These are phyloP conservation scores for Pristionchus pacificus DNA, from an alignment of 1,140 invertebrate genomes.

Conservation along the genomic window DNA sequence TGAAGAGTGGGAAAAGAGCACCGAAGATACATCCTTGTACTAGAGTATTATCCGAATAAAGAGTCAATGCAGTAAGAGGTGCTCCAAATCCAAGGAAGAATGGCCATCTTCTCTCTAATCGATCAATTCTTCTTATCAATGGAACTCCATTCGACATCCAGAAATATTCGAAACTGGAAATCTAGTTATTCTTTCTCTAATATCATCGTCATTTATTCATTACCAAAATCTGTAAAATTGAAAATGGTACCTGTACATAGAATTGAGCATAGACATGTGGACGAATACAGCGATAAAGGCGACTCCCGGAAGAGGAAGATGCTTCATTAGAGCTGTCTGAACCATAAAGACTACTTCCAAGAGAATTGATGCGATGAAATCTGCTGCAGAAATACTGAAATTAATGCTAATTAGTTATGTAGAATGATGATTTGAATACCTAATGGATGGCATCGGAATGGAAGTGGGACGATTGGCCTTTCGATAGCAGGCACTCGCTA, in stretches of 20 bases:
- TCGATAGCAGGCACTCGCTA: conserved; percentile 33
- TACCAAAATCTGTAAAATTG: background rate
- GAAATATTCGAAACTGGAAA: conserved; percentile 47
- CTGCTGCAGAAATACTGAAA: conserved; percentile 43
- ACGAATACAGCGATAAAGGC: conserved; percentile 35
- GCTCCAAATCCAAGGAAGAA: conserved; percentile 52
- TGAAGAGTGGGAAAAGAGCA: conserved; percentile 49
- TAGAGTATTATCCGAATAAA: conserved; percentile 32
- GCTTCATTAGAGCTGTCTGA: conserved; percentile 36
- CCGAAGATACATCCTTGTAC: conserved; percentile 48
- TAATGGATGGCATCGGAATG: conserved; percentile 4
- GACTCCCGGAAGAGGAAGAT: conserved; percentile 41
- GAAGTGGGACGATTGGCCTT: conserved; percentile 3
- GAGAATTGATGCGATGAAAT: conserved; percentile 44
- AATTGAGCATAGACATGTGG: conserved; percentile 47
- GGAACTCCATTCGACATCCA: conserved; percentile 43
- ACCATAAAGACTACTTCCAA: conserved; percentile 47
- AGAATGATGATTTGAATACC: background rate
- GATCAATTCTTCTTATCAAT: conserved; percentile 24
- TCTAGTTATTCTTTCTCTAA: background rate
- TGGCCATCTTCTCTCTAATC: conserved; percentile 40
- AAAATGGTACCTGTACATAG: conserved; percentile 38
- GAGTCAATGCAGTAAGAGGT: conserved; percentile 37
- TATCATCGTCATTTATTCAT: background rate
- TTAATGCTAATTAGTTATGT: conserved; percentile 1